Evolutionary conservation across 1,140 invertebrate genomes (phyloP).

Genomic region (Hyles vespertilio): DNA sequence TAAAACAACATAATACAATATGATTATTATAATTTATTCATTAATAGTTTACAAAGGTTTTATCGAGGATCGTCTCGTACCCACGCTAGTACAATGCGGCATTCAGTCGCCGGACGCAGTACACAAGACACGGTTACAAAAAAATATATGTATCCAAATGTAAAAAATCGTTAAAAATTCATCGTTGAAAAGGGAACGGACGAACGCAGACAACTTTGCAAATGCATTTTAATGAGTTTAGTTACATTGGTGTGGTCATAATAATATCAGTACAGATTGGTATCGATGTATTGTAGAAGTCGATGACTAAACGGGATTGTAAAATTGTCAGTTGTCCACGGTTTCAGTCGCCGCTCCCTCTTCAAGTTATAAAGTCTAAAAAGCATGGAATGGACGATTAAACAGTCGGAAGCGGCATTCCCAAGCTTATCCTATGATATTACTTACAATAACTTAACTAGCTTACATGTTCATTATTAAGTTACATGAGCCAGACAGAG

Average conservation of each 20-base stretch:
- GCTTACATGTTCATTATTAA: constrained; percentile 37
- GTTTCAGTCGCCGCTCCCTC: background rate
- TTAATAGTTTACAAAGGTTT: constrained; percentile 74
- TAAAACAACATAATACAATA: constrained; percentile 60
- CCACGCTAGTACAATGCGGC: background rate
- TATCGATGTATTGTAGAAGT: no score
- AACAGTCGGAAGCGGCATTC: constrained; percentile 28
- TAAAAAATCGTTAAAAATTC: constrained; percentile 6
- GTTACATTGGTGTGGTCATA: no score
- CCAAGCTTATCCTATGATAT: constrained; percentile 47
- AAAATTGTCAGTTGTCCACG: no score
- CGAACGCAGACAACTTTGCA: no score
- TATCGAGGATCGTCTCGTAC: constrained; percentile 59
- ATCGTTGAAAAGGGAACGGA: background rate
- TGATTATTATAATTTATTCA: constrained; percentile 72
- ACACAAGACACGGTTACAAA: constrained; percentile 32
- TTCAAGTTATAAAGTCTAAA: constrained; percentile 25
- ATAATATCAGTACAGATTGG: no score
- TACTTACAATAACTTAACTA: constrained; percentile 60
- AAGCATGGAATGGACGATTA: constrained; percentile 51
- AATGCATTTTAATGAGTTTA: no score
- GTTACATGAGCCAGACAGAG: constrained; percentile 42
- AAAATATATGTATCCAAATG: constrained; percentile 7
- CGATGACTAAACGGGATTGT: no score
- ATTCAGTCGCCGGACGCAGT: background rate